A percentile compares a stretch with the other conserved stretches of the same genome.
phyloP scores from a whole-genome alignment of 2,113 vertebrate species.

The Cephalopholis sonnerati region DNA sequence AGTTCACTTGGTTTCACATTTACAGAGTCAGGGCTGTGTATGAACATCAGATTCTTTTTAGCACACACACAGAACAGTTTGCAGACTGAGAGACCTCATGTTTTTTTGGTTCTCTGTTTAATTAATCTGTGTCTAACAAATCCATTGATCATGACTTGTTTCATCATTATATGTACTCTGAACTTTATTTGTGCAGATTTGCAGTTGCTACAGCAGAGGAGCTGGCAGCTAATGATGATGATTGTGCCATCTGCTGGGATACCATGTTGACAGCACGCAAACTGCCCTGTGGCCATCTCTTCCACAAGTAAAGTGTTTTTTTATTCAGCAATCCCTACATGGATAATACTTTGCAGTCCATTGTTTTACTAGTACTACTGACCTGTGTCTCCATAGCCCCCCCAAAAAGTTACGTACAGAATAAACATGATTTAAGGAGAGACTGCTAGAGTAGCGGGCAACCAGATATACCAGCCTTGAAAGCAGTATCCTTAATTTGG shows the following conservation, averaged over 20 bases:
- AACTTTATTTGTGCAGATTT: constrained; percentile 87
- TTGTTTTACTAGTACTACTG: background rate
- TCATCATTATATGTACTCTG: background rate
- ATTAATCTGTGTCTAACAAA: too few relatives aligned
- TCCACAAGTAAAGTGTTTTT: constrained; percentile 91
- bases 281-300: constrained; percentile 97
- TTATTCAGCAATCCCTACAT: background rate
- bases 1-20: too few relatives aligned
- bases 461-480: background rate
- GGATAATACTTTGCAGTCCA: background rate
- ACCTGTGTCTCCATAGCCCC: background rate
- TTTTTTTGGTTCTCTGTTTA: background rate
- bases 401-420: background rate
- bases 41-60: too few relatives aligned
- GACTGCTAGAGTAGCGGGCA: background rate
- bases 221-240: constrained; percentile 93
- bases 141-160: background rate
- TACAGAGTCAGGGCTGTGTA: too few relatives aligned
- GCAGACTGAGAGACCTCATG: background rate
- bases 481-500: background rate
- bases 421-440: background rate
- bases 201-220: constrained; percentile 95
- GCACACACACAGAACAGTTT: too few relatives aligned
- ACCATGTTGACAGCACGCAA: constrained; percentile 95
- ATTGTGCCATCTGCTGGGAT: constrained; percentile 99